phyloP scores from a whole-genome alignment of 1,140 invertebrate species.

The Eciton burchellii region DNA sequence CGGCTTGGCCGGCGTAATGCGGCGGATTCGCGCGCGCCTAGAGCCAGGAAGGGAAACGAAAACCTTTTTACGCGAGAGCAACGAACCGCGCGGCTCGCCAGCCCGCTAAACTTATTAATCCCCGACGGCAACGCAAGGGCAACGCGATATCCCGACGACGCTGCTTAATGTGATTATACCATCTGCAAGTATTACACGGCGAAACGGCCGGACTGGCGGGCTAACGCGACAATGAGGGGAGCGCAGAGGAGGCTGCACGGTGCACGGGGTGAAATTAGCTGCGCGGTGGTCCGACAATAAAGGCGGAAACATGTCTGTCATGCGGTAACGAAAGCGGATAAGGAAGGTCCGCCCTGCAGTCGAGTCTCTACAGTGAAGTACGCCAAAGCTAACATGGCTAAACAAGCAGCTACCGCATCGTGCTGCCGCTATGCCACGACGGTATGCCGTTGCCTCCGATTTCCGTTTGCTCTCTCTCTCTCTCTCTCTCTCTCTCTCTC shows the following conservation, averaged over 20 bases:
- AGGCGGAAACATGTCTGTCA: constrained; percentile 59
- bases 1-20: neutral
- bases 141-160: constrained; percentile 7
- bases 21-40: neutral
- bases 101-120: constrained; percentile 50
- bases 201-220: constrained; percentile 15
- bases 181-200: constrained; percentile 55
- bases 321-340: constrained; percentile 59
- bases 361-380: constrained; percentile 32
- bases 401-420: constrained; percentile 68
- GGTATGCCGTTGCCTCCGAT: constrained; percentile 63
- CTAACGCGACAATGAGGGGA: neutral
- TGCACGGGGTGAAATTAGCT: constrained; percentile 47
- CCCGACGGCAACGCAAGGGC: constrained; percentile 4
- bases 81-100: neutral
- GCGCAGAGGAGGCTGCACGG: neutral
- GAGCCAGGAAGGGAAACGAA: neutral
- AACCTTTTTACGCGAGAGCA: constrained; percentile 8
- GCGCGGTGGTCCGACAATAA: constrained; percentile 54
- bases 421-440: constrained; percentile 50
- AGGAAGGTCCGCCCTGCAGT: constrained; percentile 61
- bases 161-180: constrained; percentile 52
- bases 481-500: neutral
- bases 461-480: constrained; percentile 57
- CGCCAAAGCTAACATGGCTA: constrained; percentile 71